These are phyloP conservation scores for Polypterus senegalus DNA, from an alignment of 2,113 vertebrate species.

Conservation along the genomic window DNA sequence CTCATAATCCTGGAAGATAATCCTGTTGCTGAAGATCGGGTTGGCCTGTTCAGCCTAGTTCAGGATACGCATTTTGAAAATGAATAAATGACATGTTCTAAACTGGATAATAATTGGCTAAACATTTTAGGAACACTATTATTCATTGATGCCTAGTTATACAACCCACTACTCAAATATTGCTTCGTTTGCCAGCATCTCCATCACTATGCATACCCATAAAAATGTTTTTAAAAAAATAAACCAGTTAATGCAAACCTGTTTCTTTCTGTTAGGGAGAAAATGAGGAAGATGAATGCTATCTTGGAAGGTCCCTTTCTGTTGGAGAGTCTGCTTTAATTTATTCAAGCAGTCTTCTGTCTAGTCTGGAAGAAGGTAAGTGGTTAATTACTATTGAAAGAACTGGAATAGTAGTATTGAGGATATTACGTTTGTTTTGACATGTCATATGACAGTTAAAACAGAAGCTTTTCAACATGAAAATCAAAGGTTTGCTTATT, in stretches of 20 bases:
- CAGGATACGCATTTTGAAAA: no score
- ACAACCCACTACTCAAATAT: no score
- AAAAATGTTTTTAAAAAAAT: no score
- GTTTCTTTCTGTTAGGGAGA: slow-evolving; percentile 15
- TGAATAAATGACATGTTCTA: no score
- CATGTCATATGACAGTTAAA: slow-evolving; percentile 13
- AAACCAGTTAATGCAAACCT: neutral
- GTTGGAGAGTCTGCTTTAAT: slow-evolving; percentile 62
- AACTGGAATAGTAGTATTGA: slow-evolving; percentile 21
- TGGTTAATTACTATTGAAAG: slow-evolving; percentile 14
- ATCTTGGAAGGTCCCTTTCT: slow-evolving; percentile 64
- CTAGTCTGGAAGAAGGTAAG: slow-evolving; percentile 74
- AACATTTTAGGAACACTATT: no score
- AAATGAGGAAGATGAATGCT: slow-evolving; percentile 54
- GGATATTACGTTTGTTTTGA: slow-evolving; percentile 14
- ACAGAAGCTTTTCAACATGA: slow-evolving; percentile 16
- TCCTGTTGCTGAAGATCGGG: no score
- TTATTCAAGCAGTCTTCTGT: slow-evolving; percentile 57
- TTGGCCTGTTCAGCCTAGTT: no score
- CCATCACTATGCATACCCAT: no score
- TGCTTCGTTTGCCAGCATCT: no score
- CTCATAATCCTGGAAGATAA: no score
- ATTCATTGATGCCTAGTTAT: no score
- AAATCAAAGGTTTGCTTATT: neutral
- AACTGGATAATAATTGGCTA: no score